These are phyloP conservation scores for Orcinus orca DNA, from an alignment of 2,113 vertebrate genomes.

Conservation along the genomic window DNA sequence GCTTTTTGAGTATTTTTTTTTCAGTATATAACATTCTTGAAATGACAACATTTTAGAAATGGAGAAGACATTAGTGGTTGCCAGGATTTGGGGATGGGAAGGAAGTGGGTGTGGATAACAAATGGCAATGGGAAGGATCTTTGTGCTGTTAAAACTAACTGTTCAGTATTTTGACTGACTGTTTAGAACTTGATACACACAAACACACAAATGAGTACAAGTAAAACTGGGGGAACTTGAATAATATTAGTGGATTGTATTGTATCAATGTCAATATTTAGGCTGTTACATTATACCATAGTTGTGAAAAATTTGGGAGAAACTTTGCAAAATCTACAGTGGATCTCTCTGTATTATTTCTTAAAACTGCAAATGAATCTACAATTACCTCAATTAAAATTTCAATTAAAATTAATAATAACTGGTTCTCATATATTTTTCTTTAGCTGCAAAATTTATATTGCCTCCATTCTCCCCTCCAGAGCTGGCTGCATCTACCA, in stretches of 20 bases:
- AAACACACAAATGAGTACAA: neutral
- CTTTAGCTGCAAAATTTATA: neutral
- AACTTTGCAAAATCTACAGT: neutral
- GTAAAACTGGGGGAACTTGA: neutral
- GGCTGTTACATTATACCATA: neutral
- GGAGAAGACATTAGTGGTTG: neutral
- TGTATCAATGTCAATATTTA: neutral
- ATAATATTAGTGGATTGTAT: neutral
- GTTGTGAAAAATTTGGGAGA: neutral
- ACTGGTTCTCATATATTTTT: neutral
- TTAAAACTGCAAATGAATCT: neutral
- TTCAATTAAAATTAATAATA: conserved; percentile 8
- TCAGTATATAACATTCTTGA: neutral
- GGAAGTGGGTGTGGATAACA: neutral
- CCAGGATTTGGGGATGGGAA: neutral
- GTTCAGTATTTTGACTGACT: neutral
- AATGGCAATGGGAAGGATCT: neutral
- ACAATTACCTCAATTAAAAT: neutral
- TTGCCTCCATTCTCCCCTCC: neutral
- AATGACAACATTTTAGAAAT: neutral
- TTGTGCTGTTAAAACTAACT: neutral
- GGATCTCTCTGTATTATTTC: neutral
- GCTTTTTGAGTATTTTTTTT: neutral
- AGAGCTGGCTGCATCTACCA: neutral
- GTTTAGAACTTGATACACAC: neutral